A percentile compares a stretch with the other conserved stretches of the same genome.
phyloP scores from a whole-genome alignment of 2,888 invertebrate species.

The Oxyteleia sp. region DNA sequence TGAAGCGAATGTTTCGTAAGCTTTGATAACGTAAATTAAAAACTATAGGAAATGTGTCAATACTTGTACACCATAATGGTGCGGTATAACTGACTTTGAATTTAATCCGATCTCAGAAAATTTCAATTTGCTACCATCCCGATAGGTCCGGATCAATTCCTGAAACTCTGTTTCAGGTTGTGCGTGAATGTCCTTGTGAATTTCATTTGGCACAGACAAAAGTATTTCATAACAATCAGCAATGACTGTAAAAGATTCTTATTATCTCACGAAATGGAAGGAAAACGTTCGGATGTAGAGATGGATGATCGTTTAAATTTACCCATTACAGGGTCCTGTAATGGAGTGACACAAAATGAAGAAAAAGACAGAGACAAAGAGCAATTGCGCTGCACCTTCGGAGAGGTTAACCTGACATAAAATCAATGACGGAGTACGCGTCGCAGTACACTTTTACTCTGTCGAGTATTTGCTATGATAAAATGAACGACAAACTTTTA shows the following conservation, averaged over 20 bases:
- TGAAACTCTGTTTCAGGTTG: no score
- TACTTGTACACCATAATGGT: no score
- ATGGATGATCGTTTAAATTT: constrained; percentile 40
- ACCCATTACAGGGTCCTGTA: constrained; percentile 25
- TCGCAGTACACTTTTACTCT: constrained; percentile 33
- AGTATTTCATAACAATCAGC: constrained; percentile 12
- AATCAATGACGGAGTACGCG: constrained; percentile 56
- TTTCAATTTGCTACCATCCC: no score
- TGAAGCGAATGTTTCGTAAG: no score
- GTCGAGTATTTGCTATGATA: constrained; percentile 13
- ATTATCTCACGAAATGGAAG: constrained; percentile 34
- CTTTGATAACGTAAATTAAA: no score
- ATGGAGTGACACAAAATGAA: constrained; percentile 29
- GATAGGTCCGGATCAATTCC: no score
- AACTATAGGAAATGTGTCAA: no score
- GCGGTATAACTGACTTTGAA: no score
- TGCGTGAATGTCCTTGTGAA: no score
- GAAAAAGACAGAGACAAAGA: constrained; percentile 38
- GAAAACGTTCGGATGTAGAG: constrained; percentile 29
- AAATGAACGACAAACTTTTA: constrained; percentile 13
- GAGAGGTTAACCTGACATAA: constrained; percentile 61
- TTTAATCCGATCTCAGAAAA: no score
- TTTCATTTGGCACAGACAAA: not conserved
- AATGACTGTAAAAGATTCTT: constrained; percentile 7
- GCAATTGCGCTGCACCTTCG: constrained; percentile 29